Conservation (phyloP, 2,797 vertebrate species). For the Petrocephalus schoutedeni region DNA sequence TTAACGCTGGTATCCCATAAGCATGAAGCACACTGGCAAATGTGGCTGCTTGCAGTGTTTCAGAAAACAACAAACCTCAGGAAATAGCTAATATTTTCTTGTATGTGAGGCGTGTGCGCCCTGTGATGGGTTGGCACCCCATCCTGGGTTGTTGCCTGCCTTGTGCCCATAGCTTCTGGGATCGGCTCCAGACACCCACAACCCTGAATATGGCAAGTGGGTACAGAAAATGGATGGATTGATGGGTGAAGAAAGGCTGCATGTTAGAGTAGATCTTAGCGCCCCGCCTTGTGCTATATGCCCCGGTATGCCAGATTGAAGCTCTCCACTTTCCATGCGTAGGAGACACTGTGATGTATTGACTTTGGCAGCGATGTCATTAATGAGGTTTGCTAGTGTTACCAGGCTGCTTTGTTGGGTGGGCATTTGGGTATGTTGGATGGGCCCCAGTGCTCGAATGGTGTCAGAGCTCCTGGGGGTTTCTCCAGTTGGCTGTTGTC, state of each 20-base stretch:
- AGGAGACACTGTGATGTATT: background rate
- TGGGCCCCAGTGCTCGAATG: background rate
- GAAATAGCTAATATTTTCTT: background rate
- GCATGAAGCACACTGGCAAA: background rate
- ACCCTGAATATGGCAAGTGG: background rate
- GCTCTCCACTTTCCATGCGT: background rate
- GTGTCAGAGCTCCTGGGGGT: background rate
- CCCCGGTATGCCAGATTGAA: background rate
- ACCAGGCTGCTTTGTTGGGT: too few species aligned
- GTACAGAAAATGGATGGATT: background rate
- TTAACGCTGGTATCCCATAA: background rate
- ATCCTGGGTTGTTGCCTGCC: background rate
- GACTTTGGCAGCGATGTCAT: background rate
- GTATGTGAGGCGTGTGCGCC: background rate
- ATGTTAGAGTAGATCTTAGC: background rate
- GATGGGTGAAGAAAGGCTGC: background rate
- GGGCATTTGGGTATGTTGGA: too few species aligned
- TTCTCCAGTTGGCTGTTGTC: background rate
- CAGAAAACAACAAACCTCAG: background rate
- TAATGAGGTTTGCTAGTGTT: background rate
- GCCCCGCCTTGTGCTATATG: background rate
- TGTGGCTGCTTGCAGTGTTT: background rate
- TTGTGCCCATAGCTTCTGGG: background rate
- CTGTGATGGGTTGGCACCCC: background rate
- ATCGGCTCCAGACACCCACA: background rate